Percentiles rank a stretch among this genome's conserved stretches.
Evolutionary conservation across 2,113 vertebrate genomes (phyloP).

Genomic region (Deroptyus accipitrinus): DNA sequence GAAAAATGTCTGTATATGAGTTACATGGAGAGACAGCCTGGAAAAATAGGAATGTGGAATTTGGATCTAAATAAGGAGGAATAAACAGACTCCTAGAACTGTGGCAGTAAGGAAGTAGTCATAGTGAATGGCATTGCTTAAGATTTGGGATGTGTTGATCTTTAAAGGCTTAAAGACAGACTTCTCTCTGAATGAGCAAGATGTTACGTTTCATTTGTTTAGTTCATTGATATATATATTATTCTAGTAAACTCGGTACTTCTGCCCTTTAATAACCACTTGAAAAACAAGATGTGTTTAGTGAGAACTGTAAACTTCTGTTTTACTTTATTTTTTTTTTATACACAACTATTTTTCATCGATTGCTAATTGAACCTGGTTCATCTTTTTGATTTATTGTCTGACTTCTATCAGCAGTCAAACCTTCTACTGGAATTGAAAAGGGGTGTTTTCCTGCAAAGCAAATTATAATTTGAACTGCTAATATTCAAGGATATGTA

Average conservation of each 20-base stretch:
- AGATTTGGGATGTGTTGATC: constrained; percentile 1
- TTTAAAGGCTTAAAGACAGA: constrained; percentile 20
- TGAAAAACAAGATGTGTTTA: constrained; percentile 44
- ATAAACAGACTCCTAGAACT: background rate
- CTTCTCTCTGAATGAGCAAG: constrained; percentile 25
- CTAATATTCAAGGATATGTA: background rate
- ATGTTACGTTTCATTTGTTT: constrained; percentile 27
- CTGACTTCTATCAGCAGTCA: background rate
- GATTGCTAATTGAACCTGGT: background rate
- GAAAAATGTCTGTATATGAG: background rate
- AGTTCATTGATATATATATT: constrained; percentile 45
- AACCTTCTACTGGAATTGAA: background rate
- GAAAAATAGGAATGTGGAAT: background rate
- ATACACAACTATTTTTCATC: background rate
- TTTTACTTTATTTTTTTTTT: background rate
- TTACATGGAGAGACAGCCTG: background rate
- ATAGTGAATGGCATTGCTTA: background rate
- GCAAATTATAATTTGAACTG: background rate
- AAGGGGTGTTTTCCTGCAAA: background rate
- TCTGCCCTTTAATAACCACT: constrained; percentile 25
- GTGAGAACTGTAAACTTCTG: background rate
- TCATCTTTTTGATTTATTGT: background rate
- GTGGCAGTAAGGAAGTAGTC: background rate
- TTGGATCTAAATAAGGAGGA: background rate
- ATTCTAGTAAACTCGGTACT: constrained; percentile 26